Percentiles rank a stretch among this genome's conserved stretches.
Evolutionary conservation across 35 echinoderm and acorn worm species (phyloP).

Genomic region (Holothuria glaberrima): DNA sequence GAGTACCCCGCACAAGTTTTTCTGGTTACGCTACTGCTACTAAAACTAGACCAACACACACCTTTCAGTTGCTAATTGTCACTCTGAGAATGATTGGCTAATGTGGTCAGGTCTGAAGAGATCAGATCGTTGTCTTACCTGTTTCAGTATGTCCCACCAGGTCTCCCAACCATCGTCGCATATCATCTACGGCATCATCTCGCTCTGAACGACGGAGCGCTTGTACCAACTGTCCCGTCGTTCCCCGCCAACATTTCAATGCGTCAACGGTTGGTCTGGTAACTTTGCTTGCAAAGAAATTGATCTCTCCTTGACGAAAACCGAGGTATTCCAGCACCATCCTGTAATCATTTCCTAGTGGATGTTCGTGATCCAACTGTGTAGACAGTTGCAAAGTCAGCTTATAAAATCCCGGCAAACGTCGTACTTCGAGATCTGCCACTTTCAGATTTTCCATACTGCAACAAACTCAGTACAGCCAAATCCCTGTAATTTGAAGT

Average conservation of each 20-base stretch:
- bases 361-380: conserved; percentile 14
- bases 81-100: too few species aligned
- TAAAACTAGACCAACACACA: too few species aligned
- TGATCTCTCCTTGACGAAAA: neutral
- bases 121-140: too few species aligned
- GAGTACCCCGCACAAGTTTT: too few species aligned
- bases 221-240: neutral
- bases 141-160: neutral
- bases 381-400: conserved; percentile 6
- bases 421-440: neutral
- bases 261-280: conserved; percentile 21
- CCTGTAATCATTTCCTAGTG: conserved; percentile 2
- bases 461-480: too few species aligned
- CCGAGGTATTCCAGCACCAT: neutral
- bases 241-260: conserved; percentile 17
- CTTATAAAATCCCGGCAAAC: conserved; percentile 1
- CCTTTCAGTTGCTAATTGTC: too few species aligned
- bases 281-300: neutral
- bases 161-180: conserved; percentile 13
- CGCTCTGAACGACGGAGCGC: neutral
- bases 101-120: too few species aligned
- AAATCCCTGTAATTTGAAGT: too few species aligned
- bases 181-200: neutral
- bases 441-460: neutral
- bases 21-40: too few species aligned